A percentile compares a stretch with the other conserved stretches of the same genome.
phyloP scores from a whole-genome alignment of 1,140 invertebrate species.

The Nautilus pompilius region DNA sequence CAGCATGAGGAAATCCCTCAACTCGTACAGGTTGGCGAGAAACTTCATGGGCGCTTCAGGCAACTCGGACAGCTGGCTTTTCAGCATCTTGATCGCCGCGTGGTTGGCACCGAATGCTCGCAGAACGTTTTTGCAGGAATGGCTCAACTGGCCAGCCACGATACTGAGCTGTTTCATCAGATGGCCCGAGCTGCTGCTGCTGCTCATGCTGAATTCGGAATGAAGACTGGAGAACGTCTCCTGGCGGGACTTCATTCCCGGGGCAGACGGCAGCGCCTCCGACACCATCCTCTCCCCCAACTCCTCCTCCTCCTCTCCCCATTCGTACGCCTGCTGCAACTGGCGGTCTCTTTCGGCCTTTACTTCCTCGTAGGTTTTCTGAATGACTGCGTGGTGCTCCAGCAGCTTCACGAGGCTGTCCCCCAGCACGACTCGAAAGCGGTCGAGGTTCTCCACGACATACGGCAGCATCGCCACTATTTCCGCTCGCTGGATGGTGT shows the following conservation, averaged over 20 bases:
- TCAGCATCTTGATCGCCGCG: slow-evolving; percentile 35
- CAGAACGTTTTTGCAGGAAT: slow-evolving; percentile 49
- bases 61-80: slow-evolving; percentile 12
- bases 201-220: slow-evolving; percentile 25
- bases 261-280: not conserved
- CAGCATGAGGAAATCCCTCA: slow-evolving; percentile 45
- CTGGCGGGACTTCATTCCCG: not conserved
- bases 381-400: slow-evolving; percentile 39
- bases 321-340: too few species aligned
- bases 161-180: slow-evolving; percentile 33
- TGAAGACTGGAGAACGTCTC: not conserved
- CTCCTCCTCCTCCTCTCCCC: not conserved
- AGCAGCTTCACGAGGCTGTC: slow-evolving; percentile 35
- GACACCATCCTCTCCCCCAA: not conserved
- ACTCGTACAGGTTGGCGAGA: slow-evolving; percentile 35
- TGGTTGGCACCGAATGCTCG: slow-evolving; percentile 42
- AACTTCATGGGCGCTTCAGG: slow-evolving; percentile 15
- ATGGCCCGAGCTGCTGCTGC: slow-evolving; percentile 23
- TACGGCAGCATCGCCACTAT: slow-evolving; percentile 45
- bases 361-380: slow-evolving; percentile 38
- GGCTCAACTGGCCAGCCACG: slow-evolving; percentile 43
- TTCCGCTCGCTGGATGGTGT: slow-evolving; percentile 43
- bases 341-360: not conserved
- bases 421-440: slow-evolving; percentile 42
- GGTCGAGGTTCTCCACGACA: slow-evolving; percentile 43